Conservation (phyloP, 2,797 vertebrate species). For the Buceros bicornis region DNA sequence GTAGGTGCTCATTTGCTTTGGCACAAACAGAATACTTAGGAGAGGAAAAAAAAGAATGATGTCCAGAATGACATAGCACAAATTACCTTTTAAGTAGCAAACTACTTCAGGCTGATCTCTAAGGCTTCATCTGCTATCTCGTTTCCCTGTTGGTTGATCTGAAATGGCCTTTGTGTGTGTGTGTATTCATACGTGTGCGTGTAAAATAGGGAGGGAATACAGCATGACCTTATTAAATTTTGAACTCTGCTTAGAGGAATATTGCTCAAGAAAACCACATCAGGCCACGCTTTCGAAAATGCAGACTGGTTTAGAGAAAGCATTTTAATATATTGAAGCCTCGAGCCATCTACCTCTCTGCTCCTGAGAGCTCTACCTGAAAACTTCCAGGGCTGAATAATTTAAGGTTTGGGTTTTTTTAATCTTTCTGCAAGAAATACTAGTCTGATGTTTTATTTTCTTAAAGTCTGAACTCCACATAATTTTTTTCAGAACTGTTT, state of each 20-base stretch:
- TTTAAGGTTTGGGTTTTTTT: background rate
- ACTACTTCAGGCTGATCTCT: background rate
- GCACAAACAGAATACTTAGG: background rate
- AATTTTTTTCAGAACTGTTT: conserved; percentile 74
- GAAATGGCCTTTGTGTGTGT: background rate
- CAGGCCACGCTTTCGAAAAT: conserved; percentile 45
- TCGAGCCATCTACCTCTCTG: conserved; percentile 50
- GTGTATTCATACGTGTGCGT: background rate
- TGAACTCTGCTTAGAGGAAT: conserved; percentile 47
- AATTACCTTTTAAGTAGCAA: background rate
- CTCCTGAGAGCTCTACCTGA: conserved; percentile 62
- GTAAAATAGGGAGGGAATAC: background rate
- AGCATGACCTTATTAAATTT: conserved; percentile 51
- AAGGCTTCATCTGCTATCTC: background rate
- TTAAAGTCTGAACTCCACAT: conserved; percentile 76
- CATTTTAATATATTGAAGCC: conserved; percentile 48
- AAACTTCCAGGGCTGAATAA: conserved; percentile 59
- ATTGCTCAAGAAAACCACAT: conserved; percentile 67
- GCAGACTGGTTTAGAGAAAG: conserved; percentile 46
- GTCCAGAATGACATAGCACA: background rate
- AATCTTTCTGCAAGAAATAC: conserved; percentile 54
- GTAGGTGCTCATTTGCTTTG: conserved; percentile 49
- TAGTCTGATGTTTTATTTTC: conserved; percentile 80
- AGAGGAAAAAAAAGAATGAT: background rate
- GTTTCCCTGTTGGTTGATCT: background rate